Evolutionary conservation across 2,797 vertebrate genomes (phyloP), one percentile per base, ranked within the genome.

Genomic region (Buphagus erythrorhynchus): DNA sequence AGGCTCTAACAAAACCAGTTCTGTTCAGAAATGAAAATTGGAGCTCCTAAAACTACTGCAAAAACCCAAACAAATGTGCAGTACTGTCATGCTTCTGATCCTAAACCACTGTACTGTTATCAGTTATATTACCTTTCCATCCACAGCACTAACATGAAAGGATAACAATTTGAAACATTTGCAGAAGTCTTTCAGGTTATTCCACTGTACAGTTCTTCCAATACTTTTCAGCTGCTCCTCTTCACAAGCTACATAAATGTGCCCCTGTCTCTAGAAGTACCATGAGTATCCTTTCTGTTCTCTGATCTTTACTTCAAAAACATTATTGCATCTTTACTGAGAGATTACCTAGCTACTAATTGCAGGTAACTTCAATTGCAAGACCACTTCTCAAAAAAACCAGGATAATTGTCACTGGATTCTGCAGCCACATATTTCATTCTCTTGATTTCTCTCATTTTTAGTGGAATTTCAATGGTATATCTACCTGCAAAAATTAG

Each of bases 1-100:
- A 67, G 33, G 16, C 3, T 81, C 28, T 33, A 40, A 75, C 11
- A 92, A 88, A 88, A 75, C 2, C 15, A 48, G 16, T 22, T 58
- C 19, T 58, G 11, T 19, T 86, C 48, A 66, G 26, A 51, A 81
- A 69, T 51, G 13, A 86, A 58, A 84, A 71, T 3, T 40, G 31
- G 13, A 59, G 11, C 28, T 40, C 5, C 6, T 58, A 14, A 59
- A 65, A 81, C 61, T 71, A 28, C 28, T 42, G 3, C 15, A 26
- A 24, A 59, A 61, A 10, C 4, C 2, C 24, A 55, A 49, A 13
- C 1, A 36, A 42, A 36, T 0, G 3, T 19, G 16, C 20, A 46
- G 28, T 10, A 33, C 21, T 38, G 11, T n/a, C 35, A 35, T 19
- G 24, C 10, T 66, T 80, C 43, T 22, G 9, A 42, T 68, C 21